phyloP scores from a whole-genome alignment of 53 echinoderm and acorn worm species.

The Hippasteria phrygiana region DNA sequence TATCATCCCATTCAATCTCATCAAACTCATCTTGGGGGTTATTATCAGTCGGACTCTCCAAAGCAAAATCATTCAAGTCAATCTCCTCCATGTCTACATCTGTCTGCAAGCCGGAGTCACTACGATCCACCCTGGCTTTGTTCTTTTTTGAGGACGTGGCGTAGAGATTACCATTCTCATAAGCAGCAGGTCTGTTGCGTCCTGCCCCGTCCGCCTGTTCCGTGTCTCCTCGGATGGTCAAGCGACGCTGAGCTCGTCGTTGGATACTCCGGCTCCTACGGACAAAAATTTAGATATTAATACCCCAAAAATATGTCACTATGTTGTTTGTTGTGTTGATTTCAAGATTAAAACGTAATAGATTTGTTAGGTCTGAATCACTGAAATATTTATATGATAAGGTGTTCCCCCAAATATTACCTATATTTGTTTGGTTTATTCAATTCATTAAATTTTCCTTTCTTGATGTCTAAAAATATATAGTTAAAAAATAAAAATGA shows the following conservation, averaged over 20 bases:
- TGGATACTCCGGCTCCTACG: neutral
- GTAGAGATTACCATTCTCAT: neutral
- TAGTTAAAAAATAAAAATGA: no score
- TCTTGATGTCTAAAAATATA: no score
- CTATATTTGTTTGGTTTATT: no score
- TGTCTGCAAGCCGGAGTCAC: slow-evolving; percentile 38
- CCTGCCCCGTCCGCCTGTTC: neutral
- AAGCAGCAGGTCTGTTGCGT: neutral
- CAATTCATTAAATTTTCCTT: no score
- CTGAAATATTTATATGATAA: no score
- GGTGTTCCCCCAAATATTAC: no score
- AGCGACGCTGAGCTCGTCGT: neutral
- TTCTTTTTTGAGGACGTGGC: neutral
- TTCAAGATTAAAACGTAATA: no score
- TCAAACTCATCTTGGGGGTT: neutral
- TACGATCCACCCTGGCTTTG: slow-evolving; percentile 1
- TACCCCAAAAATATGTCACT: no score
- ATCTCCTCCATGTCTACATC: slow-evolving; percentile 1
- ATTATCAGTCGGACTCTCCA: slow-evolving; percentile 36
- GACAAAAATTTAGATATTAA: neutral
- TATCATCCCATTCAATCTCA: no score
- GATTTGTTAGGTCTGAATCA: no score
- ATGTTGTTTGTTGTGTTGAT: no score
- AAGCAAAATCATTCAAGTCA: slow-evolving; percentile 6
- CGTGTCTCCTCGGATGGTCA: neutral